phyloP scores from a whole-genome alignment of 2,888 invertebrate genomes.

The Callimorpha dominula region DNA sequence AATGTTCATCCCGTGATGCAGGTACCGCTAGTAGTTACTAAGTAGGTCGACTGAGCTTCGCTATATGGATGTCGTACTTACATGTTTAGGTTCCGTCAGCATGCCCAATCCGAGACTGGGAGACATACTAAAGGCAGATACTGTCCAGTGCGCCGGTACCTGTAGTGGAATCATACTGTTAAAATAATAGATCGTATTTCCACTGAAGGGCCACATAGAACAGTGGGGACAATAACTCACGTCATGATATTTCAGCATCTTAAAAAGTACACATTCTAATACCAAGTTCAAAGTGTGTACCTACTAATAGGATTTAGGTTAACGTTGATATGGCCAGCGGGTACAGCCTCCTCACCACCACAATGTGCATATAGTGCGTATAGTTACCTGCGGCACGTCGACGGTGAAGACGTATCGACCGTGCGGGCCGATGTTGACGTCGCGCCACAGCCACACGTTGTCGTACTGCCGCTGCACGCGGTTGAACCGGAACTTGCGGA shows the following conservation, averaged over 20 bases:
- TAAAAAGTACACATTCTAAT: not conserved
- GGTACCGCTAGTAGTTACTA: not conserved
- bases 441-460: constrained; percentile 98
- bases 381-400: constrained; percentile 90
- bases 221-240: too few relatives aligned
- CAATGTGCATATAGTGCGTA: not conserved
- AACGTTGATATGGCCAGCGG: too few relatives aligned
- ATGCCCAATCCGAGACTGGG: constrained; percentile 95
- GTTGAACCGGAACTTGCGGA: constrained; percentile 95
- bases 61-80: constrained; percentile 60
- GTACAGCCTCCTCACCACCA: too few relatives aligned
- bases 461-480: constrained; percentile 96
- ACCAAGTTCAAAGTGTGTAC: too few relatives aligned
- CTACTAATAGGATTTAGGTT: too few relatives aligned
- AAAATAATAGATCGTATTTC: too few relatives aligned
- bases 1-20: not conserved
- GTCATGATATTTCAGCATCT: too few relatives aligned
- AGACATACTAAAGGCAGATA: constrained; percentile 97
- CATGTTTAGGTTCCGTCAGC: constrained; percentile 91
- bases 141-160: constrained; percentile 95
- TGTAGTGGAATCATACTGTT: constrained; percentile 41
- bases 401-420: constrained; percentile 95
- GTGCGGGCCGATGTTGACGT: constrained; percentile 96
- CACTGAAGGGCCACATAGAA: too few relatives aligned
- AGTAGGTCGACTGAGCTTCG: not conserved